Base-by-base conservation (phyloP, 2,797 vertebrate species). In the Hozukius guyotensis region DNA sequence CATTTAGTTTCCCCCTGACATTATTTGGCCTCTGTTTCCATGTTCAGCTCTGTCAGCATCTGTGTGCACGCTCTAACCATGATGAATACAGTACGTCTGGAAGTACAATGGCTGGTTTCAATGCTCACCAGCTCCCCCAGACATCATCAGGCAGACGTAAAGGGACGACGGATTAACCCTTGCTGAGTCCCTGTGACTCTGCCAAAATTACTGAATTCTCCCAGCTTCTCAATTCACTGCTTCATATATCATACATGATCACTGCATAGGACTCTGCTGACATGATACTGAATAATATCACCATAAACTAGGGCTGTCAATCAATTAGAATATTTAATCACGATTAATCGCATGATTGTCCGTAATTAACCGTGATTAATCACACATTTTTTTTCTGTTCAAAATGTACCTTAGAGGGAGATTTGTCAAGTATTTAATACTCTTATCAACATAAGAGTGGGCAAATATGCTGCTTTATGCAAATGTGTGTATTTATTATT, bases 91-190 rank as follows among this genome's bases (percentile, higher is more conserved):
- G 64, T 55, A n/a, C 63, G 80, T 86, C 77, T 87, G 14, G 11
- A 6, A 78, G 61, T 14, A 91, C 83, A 92, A 79, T 79, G 74
- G 72, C 62, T 77, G 81, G 82, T 78, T 27, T 83, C 66, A 77
- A 3, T 34, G 57, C 32, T 53, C 61, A 60, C 32, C 63, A 29
- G 34, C 42, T 59, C 66, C 32, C 55, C 20, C 49, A 74, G 78
- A 70, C 76, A 75, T 68, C 34, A n/a, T 84, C 84, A 67, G 55
- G 53, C 34, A 79, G 63, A 75, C 46, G 53, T 24, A 65, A 63
- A 62, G 66, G 56, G 52, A 78, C 36, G 11, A 66, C 49, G 27
- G 25, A 81, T 77, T 76, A 73, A 71, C 46, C 60, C 61, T 68
- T 2, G 3, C 66, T 38, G 18, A 56, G 68, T 25, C 31, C 31